These are phyloP conservation scores for Aphidius ervi DNA, from an alignment of 1,140 invertebrate genomes.

Conservation along the genomic window DNA sequence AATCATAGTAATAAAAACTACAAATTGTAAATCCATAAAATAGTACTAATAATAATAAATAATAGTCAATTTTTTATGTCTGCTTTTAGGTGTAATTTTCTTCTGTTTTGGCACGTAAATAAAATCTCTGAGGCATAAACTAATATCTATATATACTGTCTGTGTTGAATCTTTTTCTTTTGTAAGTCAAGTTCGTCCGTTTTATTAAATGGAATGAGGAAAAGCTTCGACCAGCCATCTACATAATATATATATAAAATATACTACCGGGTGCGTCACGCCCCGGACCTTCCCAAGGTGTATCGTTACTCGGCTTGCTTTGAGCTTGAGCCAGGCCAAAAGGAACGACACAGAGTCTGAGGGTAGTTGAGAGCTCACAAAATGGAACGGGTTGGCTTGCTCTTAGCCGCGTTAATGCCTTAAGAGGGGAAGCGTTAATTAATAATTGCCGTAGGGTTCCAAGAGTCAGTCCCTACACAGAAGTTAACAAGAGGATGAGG, in stretches of 20 bases:
- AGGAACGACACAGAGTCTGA: slow-evolving; percentile 24
- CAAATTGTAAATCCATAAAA: too few relatives aligned
- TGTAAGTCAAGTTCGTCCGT: slow-evolving; percentile 38
- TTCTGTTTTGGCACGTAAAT: too few relatives aligned
- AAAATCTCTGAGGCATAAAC: too few relatives aligned
- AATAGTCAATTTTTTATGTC: too few relatives aligned
- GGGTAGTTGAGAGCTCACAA: slow-evolving; percentile 26
- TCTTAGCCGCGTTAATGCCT: slow-evolving; percentile 51
- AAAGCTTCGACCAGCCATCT: neutral
- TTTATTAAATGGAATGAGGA: slow-evolving; percentile 2
- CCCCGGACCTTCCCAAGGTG: slow-evolving; percentile 17
- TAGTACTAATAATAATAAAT: too few relatives aligned
- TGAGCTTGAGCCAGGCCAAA: slow-evolving; percentile 37
- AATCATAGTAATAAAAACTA: too few relatives aligned
- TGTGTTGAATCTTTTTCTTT: slow-evolving; percentile 19
- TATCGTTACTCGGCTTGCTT: slow-evolving; percentile 34
- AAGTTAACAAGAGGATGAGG: slow-evolving; percentile 21
- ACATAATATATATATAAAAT: neutral
- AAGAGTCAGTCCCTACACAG: slow-evolving; percentile 29
- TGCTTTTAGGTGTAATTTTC: too few relatives aligned
- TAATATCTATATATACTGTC: too few relatives aligned
- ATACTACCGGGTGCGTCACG: slow-evolving; percentile 2
- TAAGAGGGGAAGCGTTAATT: slow-evolving; percentile 51
- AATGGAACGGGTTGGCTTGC: slow-evolving; percentile 36
- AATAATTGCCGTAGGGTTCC: slow-evolving; percentile 49